Evolutionary conservation across 1,140 invertebrate genomes (phyloP), one percentile per base, ranked within the genome.

Genomic region (Maconellicoccus hirsutus): DNA sequence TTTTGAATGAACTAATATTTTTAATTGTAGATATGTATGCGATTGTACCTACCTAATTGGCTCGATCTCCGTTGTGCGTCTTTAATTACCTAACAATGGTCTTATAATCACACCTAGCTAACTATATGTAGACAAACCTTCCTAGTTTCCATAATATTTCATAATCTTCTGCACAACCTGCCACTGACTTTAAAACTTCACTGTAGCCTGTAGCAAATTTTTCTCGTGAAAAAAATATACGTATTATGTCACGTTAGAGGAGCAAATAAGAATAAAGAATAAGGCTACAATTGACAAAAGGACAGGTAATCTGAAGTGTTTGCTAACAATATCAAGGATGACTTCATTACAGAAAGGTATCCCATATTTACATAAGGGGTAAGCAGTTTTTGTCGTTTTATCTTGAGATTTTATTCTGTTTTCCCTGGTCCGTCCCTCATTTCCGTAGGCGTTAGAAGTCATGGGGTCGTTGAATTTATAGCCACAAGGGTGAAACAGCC

Each of bases 361-460:
- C 61, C 61, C 61, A 66, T 66, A 66, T 66, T 66, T 66, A 66
- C 61, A 66, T 66, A 66, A 66, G 61, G 61, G 61, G 61, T 23
- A 66, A 66, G 25, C 22, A 66, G 22, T 66, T 66, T 66, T 66
- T 66, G 61, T 66, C 61, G 61, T 22, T 66, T 66, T 66, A 66
- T 66, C 61, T 66, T 66, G 61, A 66, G 61, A 66, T 66, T 66
- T 66, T 66, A 26, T 26, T 26, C 25, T 66, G 61, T 66, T 66
- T 66, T 66, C 25, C 61, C 61, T 66, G 61, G 61, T 66, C 61
- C 61, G 25, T 66, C 25, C 61, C 61, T 66, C 61, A 66, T 66
- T 66, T 66, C 25, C 61, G 61, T 66, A 26, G 25, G 25, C 61
- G 61, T 66, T 26, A 23, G 25, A 66, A 66, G 61, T 66, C 61